A percentile compares a stretch with the other conserved stretches of the same genome.
phyloP scores from a whole-genome alignment of 2,113 vertebrate genomes.

The Nothobranchius furzeri region DNA sequence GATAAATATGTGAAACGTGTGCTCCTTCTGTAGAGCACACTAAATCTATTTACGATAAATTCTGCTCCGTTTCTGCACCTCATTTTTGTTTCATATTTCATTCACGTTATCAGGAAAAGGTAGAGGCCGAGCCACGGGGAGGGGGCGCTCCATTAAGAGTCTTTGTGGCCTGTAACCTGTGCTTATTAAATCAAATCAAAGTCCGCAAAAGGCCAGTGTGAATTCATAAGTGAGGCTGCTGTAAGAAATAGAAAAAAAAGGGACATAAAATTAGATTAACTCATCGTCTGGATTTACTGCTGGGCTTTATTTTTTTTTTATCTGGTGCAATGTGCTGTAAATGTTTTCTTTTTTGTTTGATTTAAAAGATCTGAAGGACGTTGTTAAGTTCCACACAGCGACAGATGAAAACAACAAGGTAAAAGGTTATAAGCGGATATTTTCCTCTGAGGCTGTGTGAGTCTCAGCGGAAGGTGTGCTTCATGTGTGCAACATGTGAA shows the following conservation, averaged over 20 bases:
- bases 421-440: neutral
- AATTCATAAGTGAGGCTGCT: conserved; percentile 21
- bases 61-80: conserved; percentile 23
- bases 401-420: conserved; percentile 15
- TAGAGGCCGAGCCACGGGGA: conserved; percentile 8
- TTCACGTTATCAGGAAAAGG: conserved; percentile 31
- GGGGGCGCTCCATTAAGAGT: conserved; percentile 27
- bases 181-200: conserved; percentile 53
- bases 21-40: conserved; percentile 2
- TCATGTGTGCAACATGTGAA: conserved; percentile 13
- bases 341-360: conserved; percentile 1
- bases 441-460: conserved; percentile 19
- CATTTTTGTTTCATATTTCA: conserved; percentile 36
- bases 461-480: conserved; percentile 14
- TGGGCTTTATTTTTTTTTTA: neutral
- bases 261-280: conserved; percentile 1
- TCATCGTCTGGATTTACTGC: neutral
- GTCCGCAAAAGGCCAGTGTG: conserved; percentile 18
- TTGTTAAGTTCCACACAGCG: neutral
- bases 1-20: neutral
- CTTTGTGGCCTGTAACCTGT: conserved; percentile 40
- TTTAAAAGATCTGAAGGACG: neutral
- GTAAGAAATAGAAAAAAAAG: conserved; percentile 1
- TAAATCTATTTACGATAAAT: conserved; percentile 26
- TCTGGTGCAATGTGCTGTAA: neutral